Conservation (phyloP, 2,113 vertebrate genomes). For the Beaufortia kweichowensis region DNA sequence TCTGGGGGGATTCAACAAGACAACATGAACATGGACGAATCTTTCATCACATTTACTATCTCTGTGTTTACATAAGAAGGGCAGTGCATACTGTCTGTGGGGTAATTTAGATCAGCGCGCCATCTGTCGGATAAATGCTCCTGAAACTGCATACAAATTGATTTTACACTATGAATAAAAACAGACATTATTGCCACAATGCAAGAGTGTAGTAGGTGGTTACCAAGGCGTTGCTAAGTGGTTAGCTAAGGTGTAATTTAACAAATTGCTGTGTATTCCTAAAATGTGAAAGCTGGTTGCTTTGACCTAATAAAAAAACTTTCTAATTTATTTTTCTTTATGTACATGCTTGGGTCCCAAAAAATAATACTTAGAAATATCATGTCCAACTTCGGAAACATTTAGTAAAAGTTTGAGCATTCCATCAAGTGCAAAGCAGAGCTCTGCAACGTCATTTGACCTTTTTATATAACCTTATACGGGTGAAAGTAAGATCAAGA, state of each 20-base stretch:
- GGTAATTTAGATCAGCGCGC: background rate
- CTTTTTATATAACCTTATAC: slow-evolving; percentile 41
- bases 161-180: too few relatives aligned
- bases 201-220: background rate
- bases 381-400: background rate
- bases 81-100: background rate
- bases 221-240: background rate
- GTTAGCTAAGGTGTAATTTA: too few relatives aligned
- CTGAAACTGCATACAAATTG: too few relatives aligned
- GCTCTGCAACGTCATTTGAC: slow-evolving; percentile 28
- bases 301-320: too few relatives aligned
- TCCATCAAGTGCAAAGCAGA: slow-evolving; percentile 20
- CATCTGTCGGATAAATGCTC: slow-evolving; percentile 19
- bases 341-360: too few relatives aligned
- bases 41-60: background rate
- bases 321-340: too few relatives aligned
- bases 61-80: background rate
- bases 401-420: background rate
- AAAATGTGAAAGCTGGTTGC: too few relatives aligned
- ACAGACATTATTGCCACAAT: background rate
- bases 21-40: background rate
- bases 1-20: background rate
- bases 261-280: too few relatives aligned
- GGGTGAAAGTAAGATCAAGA: slow-evolving; percentile 21
- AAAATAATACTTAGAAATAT: too few relatives aligned